Evolutionary conservation across 2,797 vertebrate genomes (phyloP), one percentile per base, ranked within the genome.

Genomic region (Mycteria americana): DNA sequence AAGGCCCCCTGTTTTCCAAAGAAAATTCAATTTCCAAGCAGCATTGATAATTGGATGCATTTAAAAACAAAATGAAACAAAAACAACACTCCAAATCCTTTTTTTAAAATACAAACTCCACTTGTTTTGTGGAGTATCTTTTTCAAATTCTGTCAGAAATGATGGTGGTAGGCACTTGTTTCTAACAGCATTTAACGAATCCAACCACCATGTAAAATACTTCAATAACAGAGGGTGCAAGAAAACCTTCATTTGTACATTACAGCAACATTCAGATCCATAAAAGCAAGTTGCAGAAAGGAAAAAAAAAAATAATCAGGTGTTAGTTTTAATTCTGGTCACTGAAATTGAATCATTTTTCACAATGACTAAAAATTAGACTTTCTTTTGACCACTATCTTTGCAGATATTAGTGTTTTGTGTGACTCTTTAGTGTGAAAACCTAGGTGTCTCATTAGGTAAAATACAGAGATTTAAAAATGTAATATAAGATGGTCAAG

Each of bases 1-100:
- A 98, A 97, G 92, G 89, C 94, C 89, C 96, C 91, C 91, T 96
- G 69, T 95, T 97, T 78, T 92, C 75, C 65, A 97, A 97, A 94
- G 50, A 95, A 96, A 95, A 69, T 91, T 95, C 23, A 75, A 60
- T 94, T 84, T 95, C 85, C 59, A 95, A 98, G 94, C 97, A 97
- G 92, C 95, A 95, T 25, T 94, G 70, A 68, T 43, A 96, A 95
- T 0, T 68, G 80, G 83, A 97, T 85, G 69, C 75, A 93, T 88
- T 95, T 94, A n/a, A 74, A 96, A 95, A 45, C 23, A 93, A 89
- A 96, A 67, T 18, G 9, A 90, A 94, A 89, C 59, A 82, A 95
- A 97, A 92, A 3, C 50, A 94, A 76, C 92, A 93, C 85, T 93
- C 84, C 74, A 94, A 95, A 77, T 74, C 7, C 23, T 63, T 93